Evolutionary conservation across 2,888 invertebrate species (phyloP).

Genomic region (Villa cingulata): DNA sequence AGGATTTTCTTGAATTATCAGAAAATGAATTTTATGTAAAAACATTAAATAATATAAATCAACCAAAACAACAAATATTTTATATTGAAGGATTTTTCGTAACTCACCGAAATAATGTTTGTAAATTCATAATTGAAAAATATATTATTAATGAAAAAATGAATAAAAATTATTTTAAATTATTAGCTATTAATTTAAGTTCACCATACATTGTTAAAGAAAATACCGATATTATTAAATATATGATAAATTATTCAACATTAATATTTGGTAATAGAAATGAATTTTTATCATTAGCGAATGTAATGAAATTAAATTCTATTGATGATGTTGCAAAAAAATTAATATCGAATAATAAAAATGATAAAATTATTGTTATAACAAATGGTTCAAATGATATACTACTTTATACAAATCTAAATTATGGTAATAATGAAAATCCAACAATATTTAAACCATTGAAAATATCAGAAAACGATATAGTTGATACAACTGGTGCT

Average conservation of each 20-base stretch:
- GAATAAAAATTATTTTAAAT: slow-evolving; percentile 3
- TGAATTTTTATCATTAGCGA: slow-evolving; percentile 39
- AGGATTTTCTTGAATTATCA: slow-evolving; percentile 24
- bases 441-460: slow-evolving; percentile 27
- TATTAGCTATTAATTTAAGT: slow-evolving; percentile 41
- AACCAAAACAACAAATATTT: slow-evolving; percentile 29
- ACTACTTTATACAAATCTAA: slow-evolving; percentile 34
- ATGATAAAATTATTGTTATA: slow-evolving; percentile 42
- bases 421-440: not conserved
- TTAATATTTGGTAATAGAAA: slow-evolving; percentile 43
- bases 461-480: slow-evolving; percentile 27
- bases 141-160: slow-evolving; percentile 21
- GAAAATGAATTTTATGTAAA: slow-evolving; percentile 8
- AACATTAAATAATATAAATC: not conserved
- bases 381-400: slow-evolving; percentile 48
- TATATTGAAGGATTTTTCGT: slow-evolving; percentile 48
- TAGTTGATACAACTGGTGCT: slow-evolving; percentile 45
- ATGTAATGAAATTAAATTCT: slow-evolving; percentile 20
- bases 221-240: slow-evolving; percentile 31
- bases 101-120: slow-evolving; percentile 37
- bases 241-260: slow-evolving; percentile 37
- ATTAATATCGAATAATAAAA: slow-evolving; percentile 8
- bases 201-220: slow-evolving; percentile 40
- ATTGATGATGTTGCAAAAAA: slow-evolving; percentile 17
- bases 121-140: slow-evolving; percentile 34